These are phyloP conservation scores for Planococcus citri DNA, from an alignment of 1,140 invertebrate species.

Conservation along the genomic window DNA sequence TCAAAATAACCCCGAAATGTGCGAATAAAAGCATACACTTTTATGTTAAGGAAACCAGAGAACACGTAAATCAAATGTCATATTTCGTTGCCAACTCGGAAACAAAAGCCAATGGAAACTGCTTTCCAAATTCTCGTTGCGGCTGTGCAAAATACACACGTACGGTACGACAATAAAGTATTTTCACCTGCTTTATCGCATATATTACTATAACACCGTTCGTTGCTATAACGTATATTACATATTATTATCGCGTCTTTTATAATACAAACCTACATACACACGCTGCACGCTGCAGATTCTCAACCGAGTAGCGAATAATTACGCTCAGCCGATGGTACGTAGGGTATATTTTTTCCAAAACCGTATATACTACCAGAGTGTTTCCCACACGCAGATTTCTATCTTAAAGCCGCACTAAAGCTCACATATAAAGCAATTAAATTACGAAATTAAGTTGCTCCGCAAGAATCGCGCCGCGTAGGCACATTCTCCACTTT, in stretches of 20 bases:
- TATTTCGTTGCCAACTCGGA: constrained; percentile 6
- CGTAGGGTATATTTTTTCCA: too few relatives aligned
- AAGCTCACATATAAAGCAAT: too few relatives aligned
- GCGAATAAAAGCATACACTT: background rate
- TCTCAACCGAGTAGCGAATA: too few relatives aligned
- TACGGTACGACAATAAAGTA: background rate
- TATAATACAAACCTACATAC: background rate
- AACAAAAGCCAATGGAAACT: constrained; percentile 6
- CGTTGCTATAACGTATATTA: background rate
- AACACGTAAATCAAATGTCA: constrained; percentile 3
- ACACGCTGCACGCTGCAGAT: too few relatives aligned
- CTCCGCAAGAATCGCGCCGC: too few relatives aligned
- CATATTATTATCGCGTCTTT: constrained; percentile 3
- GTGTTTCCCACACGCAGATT: too few relatives aligned
- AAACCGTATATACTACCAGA: too few relatives aligned
- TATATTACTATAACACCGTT: background rate
- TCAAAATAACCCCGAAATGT: background rate
- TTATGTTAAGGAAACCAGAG: background rate
- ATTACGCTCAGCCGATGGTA: too few relatives aligned
- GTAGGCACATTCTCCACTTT: too few relatives aligned
- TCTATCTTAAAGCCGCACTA: too few relatives aligned
- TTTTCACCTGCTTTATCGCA: background rate
- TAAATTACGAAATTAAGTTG: too few relatives aligned
- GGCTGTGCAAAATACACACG: background rate
- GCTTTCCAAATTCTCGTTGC: background rate